Percentiles rank a stretch among this genome's conserved stretches.
phyloP scores from a whole-genome alignment of 2,888 invertebrate genomes.

The Galeruca laticollis region DNA sequence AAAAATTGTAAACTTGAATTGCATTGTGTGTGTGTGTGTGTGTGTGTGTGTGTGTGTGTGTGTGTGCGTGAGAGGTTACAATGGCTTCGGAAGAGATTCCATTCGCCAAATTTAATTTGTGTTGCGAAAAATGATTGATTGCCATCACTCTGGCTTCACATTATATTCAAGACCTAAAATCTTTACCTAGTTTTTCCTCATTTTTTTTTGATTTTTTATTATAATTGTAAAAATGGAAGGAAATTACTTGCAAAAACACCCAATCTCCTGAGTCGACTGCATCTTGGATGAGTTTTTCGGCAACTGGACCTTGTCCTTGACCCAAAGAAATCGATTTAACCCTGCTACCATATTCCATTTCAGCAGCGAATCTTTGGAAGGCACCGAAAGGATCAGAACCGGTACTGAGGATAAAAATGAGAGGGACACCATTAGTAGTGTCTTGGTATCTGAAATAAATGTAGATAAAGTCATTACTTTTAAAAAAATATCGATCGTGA shows the following conservation, averaged over 20 bases:
- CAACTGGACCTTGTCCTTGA: slow-evolving; percentile 90
- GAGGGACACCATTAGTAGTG: slow-evolving; percentile 78
- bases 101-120: too few species aligned
- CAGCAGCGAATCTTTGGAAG: slow-evolving; percentile 84
- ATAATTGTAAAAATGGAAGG: not conserved
- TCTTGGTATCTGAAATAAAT: slow-evolving; percentile 73
- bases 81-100: too few species aligned
- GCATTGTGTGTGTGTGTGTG: too few species aligned
- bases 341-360: slow-evolving; percentile 78
- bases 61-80: too few species aligned
- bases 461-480: slow-evolving; percentile 6
- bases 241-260: slow-evolving; percentile 84
- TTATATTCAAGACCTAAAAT: too few species aligned
- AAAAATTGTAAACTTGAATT: not conserved
- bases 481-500: too few species aligned
- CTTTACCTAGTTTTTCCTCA: too few species aligned
- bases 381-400: slow-evolving; percentile 90
- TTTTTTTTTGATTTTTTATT: too few species aligned
- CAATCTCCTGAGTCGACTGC: slow-evolving; percentile 84
- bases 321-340: slow-evolving; percentile 89
- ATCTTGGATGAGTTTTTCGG: slow-evolving; percentile 81
- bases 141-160: too few species aligned
- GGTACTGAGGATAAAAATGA: slow-evolving; percentile 88
- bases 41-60: too few species aligned
- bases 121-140: too few species aligned